Conservation (phyloP, 2,888 invertebrate genomes). For the Nephrotoma flavescens region DNA sequence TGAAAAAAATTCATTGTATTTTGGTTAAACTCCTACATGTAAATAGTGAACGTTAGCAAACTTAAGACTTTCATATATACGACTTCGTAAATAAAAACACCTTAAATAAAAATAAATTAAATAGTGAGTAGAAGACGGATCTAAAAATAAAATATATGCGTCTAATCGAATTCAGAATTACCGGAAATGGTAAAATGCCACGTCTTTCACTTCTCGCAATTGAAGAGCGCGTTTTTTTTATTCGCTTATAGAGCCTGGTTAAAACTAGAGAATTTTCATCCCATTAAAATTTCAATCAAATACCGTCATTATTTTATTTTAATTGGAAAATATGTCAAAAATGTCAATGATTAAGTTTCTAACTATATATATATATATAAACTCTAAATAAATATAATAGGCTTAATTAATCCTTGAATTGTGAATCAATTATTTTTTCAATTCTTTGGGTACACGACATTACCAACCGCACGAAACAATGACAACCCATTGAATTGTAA, state of each 20-base stretch:
- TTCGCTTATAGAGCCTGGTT: not conserved
- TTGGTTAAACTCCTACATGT: not conserved
- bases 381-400: not conserved
- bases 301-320: not conserved
- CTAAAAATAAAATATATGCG: not conserved
- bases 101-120: not conserved
- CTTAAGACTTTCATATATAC: not conserved
- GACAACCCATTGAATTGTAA: not conserved
- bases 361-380: not conserved
- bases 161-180: not conserved
- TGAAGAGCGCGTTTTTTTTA: not conserved
- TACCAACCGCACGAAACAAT: not conserved
- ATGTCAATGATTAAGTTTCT: not conserved
- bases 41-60: not conserved
- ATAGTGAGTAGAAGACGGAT: not conserved
- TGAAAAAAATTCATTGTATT: not conserved
- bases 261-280: not conserved
- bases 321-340: not conserved
- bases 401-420: not conserved
- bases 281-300: not conserved
- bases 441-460: not conserved
- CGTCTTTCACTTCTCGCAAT: not conserved
- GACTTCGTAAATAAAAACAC: not conserved
- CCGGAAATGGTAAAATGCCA: not conserved
- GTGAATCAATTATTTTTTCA: not conserved